A percentile compares a stretch with the other conserved stretches of the same genome.
phyloP scores from a whole-genome alignment of 1,140 invertebrate species.

The Physella acuta region DNA sequence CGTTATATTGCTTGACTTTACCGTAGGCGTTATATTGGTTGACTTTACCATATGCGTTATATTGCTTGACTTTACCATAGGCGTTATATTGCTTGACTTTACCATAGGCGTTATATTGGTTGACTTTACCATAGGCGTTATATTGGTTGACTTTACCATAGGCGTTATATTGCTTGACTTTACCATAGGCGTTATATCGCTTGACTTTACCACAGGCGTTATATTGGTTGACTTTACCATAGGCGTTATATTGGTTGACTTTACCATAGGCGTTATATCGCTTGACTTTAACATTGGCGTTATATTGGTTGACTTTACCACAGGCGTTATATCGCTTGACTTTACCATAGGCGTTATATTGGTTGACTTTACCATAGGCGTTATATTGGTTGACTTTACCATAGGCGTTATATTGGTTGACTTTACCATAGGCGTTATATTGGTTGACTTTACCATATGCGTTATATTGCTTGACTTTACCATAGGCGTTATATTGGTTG shows the following conservation, averaged over 20 bases:
- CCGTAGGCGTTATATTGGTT: too few species aligned
- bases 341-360: too few species aligned
- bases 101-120: not conserved
- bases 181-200: not conserved
- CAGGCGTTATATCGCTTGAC: not conserved
- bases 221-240: slow-evolving; percentile 26
- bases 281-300: too few species aligned
- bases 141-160: slow-evolving; percentile 15
- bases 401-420: too few species aligned
- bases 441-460: too few species aligned
- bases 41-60: too few species aligned
- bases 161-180: not conserved
- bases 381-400: slow-evolving; percentile 27
- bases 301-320: too few species aligned
- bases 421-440: too few species aligned
- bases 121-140: not conserved
- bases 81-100: slow-evolving; percentile 14
- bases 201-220: not conserved
- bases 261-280: too few species aligned
- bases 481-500: too few species aligned
- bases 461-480: too few species aligned
- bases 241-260: not conserved
- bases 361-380: not conserved
- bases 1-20: too few species aligned
- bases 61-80: slow-evolving; percentile 20